Base-by-base conservation (phyloP, 2,888 invertebrate genomes). In the Cetonia aurata region DNA sequence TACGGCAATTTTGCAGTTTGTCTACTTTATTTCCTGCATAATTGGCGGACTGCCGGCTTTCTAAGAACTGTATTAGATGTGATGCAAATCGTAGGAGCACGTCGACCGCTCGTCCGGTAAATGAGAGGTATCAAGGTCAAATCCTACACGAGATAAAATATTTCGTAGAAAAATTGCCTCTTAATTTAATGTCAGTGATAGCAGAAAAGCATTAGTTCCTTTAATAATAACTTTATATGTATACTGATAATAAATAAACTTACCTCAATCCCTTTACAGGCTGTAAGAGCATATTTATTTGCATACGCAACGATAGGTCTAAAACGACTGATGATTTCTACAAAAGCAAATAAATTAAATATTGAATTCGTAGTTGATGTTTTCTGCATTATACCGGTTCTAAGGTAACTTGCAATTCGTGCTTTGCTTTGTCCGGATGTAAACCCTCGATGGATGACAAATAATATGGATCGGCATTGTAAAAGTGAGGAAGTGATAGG, bases 401-500 rank as follows among this genome's bases (percentile, higher is more conserved):
- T 81, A 96, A 92, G 78, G 94, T 91, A 74, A 96, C 88, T 55
- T 84, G 87, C 6, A 95, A 92, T 55, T 88, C 91, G 81, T 96
- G 96, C 62, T 91, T 87, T 59, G 90, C 87, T 74, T 89, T 84
- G 68, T 89, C 88, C 0, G 94, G 93, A 62, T 85, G 86, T 0
- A 94, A 80, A 1, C 94, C 93, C 65, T 86, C 87, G 0, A 91
- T 88, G 1, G 85, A 85, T 6, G 81, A 77, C 1, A 81, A 65
- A 67, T 85, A 84, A 60, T 80, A 82, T 56, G 81, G 79, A 74
- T 93, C 92, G 0, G 87, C 85, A 2, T 89, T 87, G 73, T 90
- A 89, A 79, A 93, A 93, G 83, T 96, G 96, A 0, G 96, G 96
- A 81, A 93, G 80, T 0, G 95, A 93, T 0, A 88, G 92, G 12